A percentile compares a stretch with the other conserved stretches of the same genome.
Evolutionary conservation across 2,797 vertebrate genomes (phyloP).

Genomic region (Neoniphon sammara): DNA sequence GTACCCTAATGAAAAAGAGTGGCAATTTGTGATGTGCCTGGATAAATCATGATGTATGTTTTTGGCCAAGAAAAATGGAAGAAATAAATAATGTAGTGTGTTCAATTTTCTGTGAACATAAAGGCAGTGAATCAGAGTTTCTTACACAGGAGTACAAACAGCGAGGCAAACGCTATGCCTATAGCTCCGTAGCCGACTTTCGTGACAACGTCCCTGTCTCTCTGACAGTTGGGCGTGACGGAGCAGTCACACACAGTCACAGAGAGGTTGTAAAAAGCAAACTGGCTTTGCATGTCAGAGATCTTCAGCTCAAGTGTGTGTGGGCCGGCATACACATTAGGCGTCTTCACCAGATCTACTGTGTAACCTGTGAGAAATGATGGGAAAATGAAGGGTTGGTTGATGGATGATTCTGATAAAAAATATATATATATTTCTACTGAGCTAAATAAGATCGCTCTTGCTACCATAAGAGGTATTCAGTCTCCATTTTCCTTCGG

Average conservation of each 20-base stretch:
- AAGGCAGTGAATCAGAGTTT: not conserved
- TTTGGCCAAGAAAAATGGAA: no score
- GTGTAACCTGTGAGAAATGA: slow-evolving; percentile 52
- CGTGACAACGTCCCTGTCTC: not conserved
- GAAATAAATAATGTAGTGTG: not conserved
- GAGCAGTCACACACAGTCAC: slow-evolving; percentile 73
- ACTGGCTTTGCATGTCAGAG: slow-evolving; percentile 70
- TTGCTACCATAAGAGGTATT: slow-evolving; percentile 69
- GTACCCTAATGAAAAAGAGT: no score
- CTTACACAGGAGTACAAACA: slow-evolving; percentile 71
- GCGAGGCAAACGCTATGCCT: slow-evolving; percentile 39
- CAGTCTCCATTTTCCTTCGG: slow-evolving; percentile 69
- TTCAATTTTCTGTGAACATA: not conserved
- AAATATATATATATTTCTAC: not conserved
- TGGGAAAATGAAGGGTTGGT: not conserved
- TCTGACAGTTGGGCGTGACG: slow-evolving; percentile 52
- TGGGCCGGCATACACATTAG: slow-evolving; percentile 42
- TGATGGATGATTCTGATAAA: not conserved
- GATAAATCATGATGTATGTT: no score
- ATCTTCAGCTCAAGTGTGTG: slow-evolving; percentile 73
- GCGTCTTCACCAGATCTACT: slow-evolving; percentile 70
- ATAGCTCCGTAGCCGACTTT: slow-evolving; percentile 12
- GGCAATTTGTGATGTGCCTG: no score
- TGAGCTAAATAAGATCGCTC: no score
- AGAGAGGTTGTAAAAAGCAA: slow-evolving; percentile 63